Evolutionary conservation across 2,797 vertebrate species (phyloP), one percentile per base, ranked within the genome.

Genomic region (Halcyon smyrnensis): DNA sequence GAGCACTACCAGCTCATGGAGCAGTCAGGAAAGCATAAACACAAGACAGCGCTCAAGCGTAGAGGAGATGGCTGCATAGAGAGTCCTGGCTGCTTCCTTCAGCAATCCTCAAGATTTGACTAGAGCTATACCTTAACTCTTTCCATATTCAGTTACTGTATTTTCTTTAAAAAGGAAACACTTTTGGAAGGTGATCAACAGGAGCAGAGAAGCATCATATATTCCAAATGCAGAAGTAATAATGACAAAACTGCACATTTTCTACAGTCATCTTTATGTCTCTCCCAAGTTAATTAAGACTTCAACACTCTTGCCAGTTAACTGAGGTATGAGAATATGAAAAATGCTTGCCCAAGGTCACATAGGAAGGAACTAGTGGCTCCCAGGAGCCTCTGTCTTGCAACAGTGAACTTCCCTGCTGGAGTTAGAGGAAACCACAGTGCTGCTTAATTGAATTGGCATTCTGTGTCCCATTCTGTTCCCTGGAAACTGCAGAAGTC

Each of bases 391-490:
- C 36, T 74, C 56, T 94, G 91, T 51, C 70, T 87, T 90, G 63
- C 83, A 87, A 71, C n/a, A 87, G 36, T 0, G 0, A 89, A 63
- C 51, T 84, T 93, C 74, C 24, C 83, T 87, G 60, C 60, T 89
- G 80, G 85, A 93, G 36, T 53, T 14, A 68, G 63, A 93, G 68
- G 59, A 67, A 91, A 87, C 46, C 80, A 57, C 50, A 74, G 68
- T 43, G 91, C 41, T 89, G 48, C 74, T 91, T 93, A 95, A 97
- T 96, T 87, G 60, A 95, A 71, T 65, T 96, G 87, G 88, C 77
- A 87, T 94, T 86, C 51, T 50, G 51, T 90, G 87, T 57, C 48
- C 86, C 65, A 21, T 64, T 89, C 91, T 54, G 60, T 67, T 91
- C 80, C 39, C 74, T 79, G 68, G 57, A 89, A 91, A 84, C 84